Conservation (phyloP, 2,113 vertebrate species). For the Chunga burmeisteri region DNA sequence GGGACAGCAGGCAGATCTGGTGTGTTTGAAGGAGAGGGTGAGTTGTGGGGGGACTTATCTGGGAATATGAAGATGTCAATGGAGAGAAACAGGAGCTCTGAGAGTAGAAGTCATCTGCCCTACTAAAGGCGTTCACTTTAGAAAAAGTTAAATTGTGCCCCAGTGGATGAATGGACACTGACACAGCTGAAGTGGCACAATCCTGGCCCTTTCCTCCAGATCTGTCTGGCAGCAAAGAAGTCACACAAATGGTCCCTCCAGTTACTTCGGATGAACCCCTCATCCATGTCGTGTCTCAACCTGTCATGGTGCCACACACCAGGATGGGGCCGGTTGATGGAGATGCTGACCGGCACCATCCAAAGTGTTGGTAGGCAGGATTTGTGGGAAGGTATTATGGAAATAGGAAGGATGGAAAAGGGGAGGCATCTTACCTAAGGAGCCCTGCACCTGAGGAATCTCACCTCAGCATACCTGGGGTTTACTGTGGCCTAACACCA, state of each 20-base stretch:
- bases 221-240: neutral
- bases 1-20: neutral
- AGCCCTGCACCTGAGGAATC: neutral
- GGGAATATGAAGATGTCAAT: neutral
- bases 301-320: neutral
- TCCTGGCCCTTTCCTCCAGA: neutral
- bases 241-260: neutral
- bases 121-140: fast-evolving
- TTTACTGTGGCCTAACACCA: fast-evolving
- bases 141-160: neutral
- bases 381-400: neutral
- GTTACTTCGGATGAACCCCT: neutral
- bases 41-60: neutral
- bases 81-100: neutral
- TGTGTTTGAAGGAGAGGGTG: neutral
- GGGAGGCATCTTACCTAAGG: neutral
- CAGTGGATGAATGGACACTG: neutral
- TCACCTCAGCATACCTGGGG: neutral
- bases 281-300: neutral
- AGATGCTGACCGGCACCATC: neutral
- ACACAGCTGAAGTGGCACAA: neutral
- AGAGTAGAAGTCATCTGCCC: neutral
- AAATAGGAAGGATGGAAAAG: neutral
- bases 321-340: neutral
- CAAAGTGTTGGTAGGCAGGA: neutral